Conservation (phyloP, 2,888 invertebrate genomes). For the Taphrorychus bicolor region DNA sequence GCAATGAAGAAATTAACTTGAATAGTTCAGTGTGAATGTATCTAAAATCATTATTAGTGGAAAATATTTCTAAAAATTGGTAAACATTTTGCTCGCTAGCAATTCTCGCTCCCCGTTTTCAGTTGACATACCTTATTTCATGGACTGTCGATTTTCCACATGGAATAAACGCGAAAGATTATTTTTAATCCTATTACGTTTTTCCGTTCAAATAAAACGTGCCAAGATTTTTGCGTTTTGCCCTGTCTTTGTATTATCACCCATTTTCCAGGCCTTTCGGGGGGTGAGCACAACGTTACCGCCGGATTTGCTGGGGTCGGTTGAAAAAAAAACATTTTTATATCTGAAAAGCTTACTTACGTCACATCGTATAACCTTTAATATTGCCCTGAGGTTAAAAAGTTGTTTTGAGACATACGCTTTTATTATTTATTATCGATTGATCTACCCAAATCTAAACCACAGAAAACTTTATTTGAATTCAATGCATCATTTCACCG, state of each 20-base stretch:
- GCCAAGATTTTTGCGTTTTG: not conserved
- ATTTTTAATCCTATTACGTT: slow-evolving; percentile 2
- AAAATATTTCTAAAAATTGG: too few species aligned
- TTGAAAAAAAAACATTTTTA: not conserved
- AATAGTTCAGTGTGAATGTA: too few species aligned
- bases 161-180: not conserved
- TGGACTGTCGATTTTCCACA: not conserved
- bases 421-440: not conserved
- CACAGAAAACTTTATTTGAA: not conserved
- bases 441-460: not conserved
- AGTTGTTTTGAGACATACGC: too few species aligned
- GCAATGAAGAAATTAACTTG: too few species aligned
- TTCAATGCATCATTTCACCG: not conserved
- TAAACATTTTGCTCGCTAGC: not conserved
- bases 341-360: not conserved
- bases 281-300: not conserved
- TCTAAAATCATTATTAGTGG: too few species aligned
- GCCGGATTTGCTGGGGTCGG: not conserved
- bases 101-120: not conserved
- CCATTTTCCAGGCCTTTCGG: not conserved
- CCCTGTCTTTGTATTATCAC: not conserved
- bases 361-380: too few species aligned
- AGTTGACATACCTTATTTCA: not conserved
- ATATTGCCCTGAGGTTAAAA: too few species aligned
- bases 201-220: not conserved